phyloP scores from a whole-genome alignment of 2,888 invertebrate species.

The Orthosia incerta region DNA sequence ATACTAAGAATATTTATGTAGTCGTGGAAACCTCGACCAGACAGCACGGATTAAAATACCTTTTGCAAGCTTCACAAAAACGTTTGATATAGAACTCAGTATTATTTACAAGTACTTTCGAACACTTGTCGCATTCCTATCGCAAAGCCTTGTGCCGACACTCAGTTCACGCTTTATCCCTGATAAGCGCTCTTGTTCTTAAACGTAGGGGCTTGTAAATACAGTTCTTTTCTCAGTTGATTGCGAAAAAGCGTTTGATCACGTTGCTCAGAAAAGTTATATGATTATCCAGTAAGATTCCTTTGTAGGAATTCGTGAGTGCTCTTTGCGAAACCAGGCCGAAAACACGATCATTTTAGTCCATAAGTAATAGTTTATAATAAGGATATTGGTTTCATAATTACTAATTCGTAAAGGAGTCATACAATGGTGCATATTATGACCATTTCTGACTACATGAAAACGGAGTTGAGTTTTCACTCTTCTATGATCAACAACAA shows the following conservation, averaged over 20 bases:
- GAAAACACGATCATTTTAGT: neutral
- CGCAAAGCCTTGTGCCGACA: neutral
- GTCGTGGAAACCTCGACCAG: neutral
- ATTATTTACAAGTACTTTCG: conserved; percentile 8
- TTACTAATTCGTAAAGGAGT: neutral
- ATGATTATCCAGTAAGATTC: neutral
- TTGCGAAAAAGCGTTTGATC: conserved; percentile 30
- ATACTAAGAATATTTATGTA: neutral
- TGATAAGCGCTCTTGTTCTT: conserved; percentile 20
- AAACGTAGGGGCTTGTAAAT: conserved; percentile 17
- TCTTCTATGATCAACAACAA: neutral
- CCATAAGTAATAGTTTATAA: neutral
- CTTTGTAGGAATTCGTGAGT: neutral
- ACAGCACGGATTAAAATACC: neutral
- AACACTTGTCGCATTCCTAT: conserved; percentile 2
- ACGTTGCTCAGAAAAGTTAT: neutral
- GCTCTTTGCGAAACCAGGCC: neutral
- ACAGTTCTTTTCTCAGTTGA: conserved; percentile 23
- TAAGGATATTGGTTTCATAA: neutral
- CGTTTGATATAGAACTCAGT: neutral
- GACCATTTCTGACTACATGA: neutral
- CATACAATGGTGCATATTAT: neutral
- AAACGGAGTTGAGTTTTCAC: neutral
- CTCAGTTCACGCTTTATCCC: conserved; percentile 12
- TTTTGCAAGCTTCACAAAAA: neutral